These are phyloP conservation scores for Ginglymostoma cirratum DNA, from an alignment of 2,113 vertebrate genomes.

Conservation along the genomic window DNA sequence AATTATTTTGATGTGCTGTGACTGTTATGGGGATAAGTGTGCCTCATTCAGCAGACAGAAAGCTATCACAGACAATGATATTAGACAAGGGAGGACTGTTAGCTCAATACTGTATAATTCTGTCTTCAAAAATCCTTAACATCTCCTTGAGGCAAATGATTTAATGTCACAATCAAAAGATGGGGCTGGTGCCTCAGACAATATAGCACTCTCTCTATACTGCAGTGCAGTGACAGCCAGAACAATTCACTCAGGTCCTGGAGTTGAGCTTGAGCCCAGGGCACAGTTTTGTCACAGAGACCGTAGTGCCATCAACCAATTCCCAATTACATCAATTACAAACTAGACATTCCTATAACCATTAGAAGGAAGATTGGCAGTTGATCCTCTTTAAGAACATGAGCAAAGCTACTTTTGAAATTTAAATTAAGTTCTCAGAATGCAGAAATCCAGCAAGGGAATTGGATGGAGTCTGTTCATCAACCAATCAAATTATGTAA, in stretches of 20 bases:
- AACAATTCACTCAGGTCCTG: background rate
- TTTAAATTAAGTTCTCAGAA: constrained; percentile 12
- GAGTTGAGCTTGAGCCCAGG: background rate
- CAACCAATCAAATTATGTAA: background rate
- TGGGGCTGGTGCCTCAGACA: background rate
- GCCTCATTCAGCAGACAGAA: background rate
- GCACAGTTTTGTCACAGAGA: background rate
- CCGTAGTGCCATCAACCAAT: background rate
- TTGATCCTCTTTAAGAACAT: constrained; percentile 13
- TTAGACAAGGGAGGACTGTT: background rate
- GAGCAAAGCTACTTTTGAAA: background rate
- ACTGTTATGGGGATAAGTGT: background rate
- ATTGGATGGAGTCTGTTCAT: background rate
- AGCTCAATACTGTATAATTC: background rate
- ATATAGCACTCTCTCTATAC: background rate
- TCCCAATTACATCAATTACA: background rate
- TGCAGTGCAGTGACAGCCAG: background rate
- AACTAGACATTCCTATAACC: background rate
- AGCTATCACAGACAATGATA: background rate
- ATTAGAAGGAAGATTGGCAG: background rate
- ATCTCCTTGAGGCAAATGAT: background rate
- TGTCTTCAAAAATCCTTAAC: background rate
- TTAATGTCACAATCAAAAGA: background rate
- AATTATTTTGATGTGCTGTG: background rate
- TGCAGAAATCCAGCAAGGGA: background rate